Conservation (phyloP, 2,113 vertebrate genomes). For the Cygnus atratus region DNA sequence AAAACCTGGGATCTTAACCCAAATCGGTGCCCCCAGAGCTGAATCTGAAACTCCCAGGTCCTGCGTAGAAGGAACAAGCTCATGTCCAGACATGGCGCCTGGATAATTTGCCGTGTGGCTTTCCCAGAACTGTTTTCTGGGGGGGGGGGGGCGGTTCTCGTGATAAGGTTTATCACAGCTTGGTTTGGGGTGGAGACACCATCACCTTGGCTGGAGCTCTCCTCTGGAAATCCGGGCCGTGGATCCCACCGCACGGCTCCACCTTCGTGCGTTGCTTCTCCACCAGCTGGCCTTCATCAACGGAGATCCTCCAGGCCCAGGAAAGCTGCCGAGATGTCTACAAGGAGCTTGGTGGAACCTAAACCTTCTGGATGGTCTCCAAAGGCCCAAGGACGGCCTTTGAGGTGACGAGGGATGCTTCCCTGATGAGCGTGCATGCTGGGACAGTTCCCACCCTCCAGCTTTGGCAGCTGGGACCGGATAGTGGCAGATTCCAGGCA, state of each 20-base stretch:
- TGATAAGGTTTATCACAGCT: no score
- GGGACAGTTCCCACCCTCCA: background rate
- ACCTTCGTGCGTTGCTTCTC: rapidly evolving
- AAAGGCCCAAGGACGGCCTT: background rate
- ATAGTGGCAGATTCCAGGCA: background rate
- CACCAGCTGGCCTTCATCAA: rapidly evolving
- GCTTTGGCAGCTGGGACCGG: background rate
- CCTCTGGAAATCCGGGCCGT: background rate
- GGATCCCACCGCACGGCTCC: background rate
- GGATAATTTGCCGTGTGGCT: background rate
- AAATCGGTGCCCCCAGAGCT: background rate
- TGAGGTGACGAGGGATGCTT: background rate
- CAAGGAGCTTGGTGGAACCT: background rate
- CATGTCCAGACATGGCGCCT: rapidly evolving
- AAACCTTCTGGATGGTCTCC: background rate
- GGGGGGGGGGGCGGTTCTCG: no score
- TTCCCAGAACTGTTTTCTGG: background rate
- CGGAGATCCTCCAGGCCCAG: background rate
- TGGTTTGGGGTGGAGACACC: background rate
- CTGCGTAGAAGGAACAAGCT: background rate
- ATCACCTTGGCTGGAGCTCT: background rate
- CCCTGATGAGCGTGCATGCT: rapidly evolving
- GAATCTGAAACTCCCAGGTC: rapidly evolving
- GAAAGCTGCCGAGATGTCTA: background rate
- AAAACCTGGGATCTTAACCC: background rate